A percentile compares a stretch with the other conserved stretches of the same genome.
phyloP scores from a whole-genome alignment of 2,113 vertebrate species.

The Pandion haliaetus region DNA sequence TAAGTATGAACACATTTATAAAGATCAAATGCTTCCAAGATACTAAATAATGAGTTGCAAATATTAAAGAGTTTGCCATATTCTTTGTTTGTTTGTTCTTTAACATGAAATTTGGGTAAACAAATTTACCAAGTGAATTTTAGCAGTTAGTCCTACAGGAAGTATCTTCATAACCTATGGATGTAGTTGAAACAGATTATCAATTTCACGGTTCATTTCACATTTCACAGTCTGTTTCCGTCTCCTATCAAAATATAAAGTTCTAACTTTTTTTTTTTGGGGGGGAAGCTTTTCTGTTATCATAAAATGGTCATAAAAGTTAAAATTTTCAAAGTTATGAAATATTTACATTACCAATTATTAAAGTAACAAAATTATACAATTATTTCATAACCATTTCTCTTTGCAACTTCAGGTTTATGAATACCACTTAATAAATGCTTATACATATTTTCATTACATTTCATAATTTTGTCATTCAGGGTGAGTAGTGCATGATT shows the following conservation, averaged over 20 bases:
- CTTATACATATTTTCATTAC: background rate
- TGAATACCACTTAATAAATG: background rate
- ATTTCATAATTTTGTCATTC: background rate
- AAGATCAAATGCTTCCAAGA: background rate
- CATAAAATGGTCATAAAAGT: background rate
- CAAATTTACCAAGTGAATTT: background rate
- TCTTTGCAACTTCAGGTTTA: background rate
- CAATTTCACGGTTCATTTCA: background rate
- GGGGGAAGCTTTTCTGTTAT: background rate
- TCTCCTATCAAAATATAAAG: background rate
- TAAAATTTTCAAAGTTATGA: background rate
- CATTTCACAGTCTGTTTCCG: background rate
- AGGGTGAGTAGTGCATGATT: background rate
- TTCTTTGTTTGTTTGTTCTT: background rate
- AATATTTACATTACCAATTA: background rate
- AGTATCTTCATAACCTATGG: background rate
- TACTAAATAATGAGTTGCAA: background rate
- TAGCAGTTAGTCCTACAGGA: background rate
- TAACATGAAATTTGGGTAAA: background rate
- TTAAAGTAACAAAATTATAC: background rate
- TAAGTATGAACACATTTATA: background rate
- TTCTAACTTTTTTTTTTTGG: background rate
- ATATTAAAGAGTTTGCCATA: background rate
- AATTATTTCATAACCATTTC: background rate
- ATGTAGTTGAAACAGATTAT: background rate